Conservation (phyloP, 1,140 invertebrate species). For the Drosophila nebulosa region DNA sequence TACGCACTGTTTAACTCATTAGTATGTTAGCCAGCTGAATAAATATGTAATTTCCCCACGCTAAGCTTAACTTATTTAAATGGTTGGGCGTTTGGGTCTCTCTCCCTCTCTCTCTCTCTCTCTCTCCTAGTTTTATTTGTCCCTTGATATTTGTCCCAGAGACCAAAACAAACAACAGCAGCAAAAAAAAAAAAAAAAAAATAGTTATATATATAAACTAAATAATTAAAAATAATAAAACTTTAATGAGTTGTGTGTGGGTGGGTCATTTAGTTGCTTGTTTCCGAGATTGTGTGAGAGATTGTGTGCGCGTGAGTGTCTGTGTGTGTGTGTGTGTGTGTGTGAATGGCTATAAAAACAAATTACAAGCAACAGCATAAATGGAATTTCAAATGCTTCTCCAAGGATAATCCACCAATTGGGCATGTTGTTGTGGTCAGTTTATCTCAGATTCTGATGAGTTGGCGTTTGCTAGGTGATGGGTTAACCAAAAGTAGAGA, state of each 20-base stretch:
- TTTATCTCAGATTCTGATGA: slow-evolving; percentile 45
- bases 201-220: slow-evolving; percentile 22
- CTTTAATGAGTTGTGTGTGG: slow-evolving; percentile 31
- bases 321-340: not conserved
- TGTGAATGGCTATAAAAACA: slow-evolving; percentile 37
- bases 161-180: not conserved
- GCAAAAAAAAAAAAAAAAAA: slow-evolving; percentile 15
- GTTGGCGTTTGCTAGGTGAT: slow-evolving; percentile 26
- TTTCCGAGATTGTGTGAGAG: not conserved
- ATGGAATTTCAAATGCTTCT: slow-evolving; percentile 41
- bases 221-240: slow-evolving; percentile 67
- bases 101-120: no score
- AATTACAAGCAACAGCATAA: slow-evolving; percentile 35
- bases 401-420: slow-evolving; percentile 1
- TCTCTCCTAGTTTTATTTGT: slow-evolving; percentile 34
- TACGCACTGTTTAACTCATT: slow-evolving; percentile 49
- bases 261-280: not conserved
- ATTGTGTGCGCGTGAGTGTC: slow-evolving; percentile 4
- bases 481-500: slow-evolving; percentile 16
- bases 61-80: slow-evolving; percentile 3
- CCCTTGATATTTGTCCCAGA: not conserved
- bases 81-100: not conserved
- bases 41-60: slow-evolving; percentile 9
- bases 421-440: slow-evolving; percentile 2
- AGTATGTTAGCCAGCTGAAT: slow-evolving; percentile 12